phyloP scores from a whole-genome alignment of 2,888 invertebrate genomes.

The Hybos culiciformis region DNA sequence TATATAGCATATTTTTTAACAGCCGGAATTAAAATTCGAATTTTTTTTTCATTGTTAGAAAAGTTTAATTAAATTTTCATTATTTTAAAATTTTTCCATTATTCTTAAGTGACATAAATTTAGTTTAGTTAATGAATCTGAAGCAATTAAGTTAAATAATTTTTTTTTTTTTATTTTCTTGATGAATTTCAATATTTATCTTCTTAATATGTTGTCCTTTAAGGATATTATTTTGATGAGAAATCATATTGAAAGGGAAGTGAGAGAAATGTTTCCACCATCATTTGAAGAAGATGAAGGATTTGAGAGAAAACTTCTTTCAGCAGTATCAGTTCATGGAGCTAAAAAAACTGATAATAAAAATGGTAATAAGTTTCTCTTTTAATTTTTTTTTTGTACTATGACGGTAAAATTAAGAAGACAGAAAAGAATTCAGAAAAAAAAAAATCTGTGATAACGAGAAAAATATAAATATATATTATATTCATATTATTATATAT shows the following conservation, averaged over 20 bases:
- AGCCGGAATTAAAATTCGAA: too few relatives aligned
- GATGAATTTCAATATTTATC: neutral
- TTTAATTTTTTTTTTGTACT: too few relatives aligned
- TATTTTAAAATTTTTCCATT: too few relatives aligned
- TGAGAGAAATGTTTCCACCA: constrained; percentile 38
- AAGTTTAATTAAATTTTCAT: too few relatives aligned
- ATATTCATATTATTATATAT: too few relatives aligned
- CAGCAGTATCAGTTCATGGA: constrained; percentile 11
- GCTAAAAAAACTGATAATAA: constrained; percentile 14
- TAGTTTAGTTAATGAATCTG: constrained; percentile 12
- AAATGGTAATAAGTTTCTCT: too few relatives aligned
- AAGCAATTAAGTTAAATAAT: constrained; percentile 27
- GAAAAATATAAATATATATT: too few relatives aligned
- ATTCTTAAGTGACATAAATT: too few relatives aligned
- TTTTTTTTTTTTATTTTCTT: neutral
- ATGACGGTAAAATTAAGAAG: too few relatives aligned
- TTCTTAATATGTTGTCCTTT: constrained; percentile 8
- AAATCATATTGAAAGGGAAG: constrained; percentile 43
- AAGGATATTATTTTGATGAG: constrained; percentile 54
- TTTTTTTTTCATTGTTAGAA: too few relatives aligned
- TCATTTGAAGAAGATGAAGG: constrained; percentile 25
- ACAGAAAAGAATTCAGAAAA: neutral
- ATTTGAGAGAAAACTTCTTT: constrained; percentile 18
- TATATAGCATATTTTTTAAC: too few relatives aligned
- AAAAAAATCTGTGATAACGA: neutral